Conservation (phyloP, 2,797 vertebrate species). For the Eptatretus atami region DNA sequence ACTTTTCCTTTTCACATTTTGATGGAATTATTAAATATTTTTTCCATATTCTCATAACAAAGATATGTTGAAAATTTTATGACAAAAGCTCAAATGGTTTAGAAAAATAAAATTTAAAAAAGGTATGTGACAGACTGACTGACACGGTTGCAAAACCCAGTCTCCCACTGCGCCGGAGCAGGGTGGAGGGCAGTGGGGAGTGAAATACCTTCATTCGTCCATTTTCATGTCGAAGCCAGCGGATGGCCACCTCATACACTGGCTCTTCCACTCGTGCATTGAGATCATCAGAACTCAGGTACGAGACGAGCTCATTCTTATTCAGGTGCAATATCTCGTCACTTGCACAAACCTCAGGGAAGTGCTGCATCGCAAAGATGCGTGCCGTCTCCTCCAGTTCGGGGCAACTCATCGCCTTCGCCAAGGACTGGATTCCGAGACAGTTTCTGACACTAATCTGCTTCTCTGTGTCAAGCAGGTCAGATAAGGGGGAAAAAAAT, state of each 20-base stretch:
- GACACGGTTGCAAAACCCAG: too few relatives aligned
- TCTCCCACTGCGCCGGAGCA: too few relatives aligned
- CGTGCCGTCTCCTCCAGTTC: constrained; percentile 97
- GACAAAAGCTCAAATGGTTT: too few relatives aligned
- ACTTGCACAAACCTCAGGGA: constrained; percentile 65
- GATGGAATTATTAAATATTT: too few relatives aligned
- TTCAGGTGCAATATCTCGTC: constrained; percentile 85
- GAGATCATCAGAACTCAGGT: constrained; percentile 80
- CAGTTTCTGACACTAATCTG: constrained; percentile 88
- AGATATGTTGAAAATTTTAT: too few relatives aligned
- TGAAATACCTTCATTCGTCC: too few relatives aligned
- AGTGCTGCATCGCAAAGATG: constrained; percentile 82
- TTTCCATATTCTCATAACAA: too few relatives aligned
- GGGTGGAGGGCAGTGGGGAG: too few relatives aligned
- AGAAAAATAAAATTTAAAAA: too few relatives aligned
- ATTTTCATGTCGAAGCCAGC: constrained; percentile 66
- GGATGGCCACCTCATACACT: constrained; percentile 80
- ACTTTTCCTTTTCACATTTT: too few relatives aligned
- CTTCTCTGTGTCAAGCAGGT: constrained; percentile 35
- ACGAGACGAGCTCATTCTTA: constrained; percentile 58
- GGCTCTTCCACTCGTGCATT: constrained; percentile 93
- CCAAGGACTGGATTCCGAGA: constrained; percentile 87
- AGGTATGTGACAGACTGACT: too few relatives aligned
- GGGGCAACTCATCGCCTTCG: constrained; percentile 72
- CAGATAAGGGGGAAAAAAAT: constrained; percentile 9